Evolutionary conservation across 2,888 invertebrate species (phyloP), one percentile per base, ranked within the genome.

Genomic region (Pseudococcus longispinus): DNA sequence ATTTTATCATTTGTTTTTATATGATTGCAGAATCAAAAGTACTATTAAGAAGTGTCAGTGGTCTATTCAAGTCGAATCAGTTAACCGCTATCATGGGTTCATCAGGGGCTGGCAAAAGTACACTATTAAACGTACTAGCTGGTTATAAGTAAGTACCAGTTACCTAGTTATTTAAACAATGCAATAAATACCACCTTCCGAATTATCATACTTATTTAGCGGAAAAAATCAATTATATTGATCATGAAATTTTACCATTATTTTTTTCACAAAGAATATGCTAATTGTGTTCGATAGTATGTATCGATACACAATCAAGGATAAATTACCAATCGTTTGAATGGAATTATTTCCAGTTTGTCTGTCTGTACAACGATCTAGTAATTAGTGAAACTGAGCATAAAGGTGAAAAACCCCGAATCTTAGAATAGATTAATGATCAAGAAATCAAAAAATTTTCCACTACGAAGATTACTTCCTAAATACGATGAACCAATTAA

Each of bases 21-120:
- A 42, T 46, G 51, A 70, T 83, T 20, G 15, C 80, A 95, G 96
- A 93, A 89, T 93, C 93, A 1, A 97, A 97, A 91, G 91, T 94
- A 55, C 96, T 98, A 89, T 91, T 98, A 87, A 93, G 95, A 88
- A 94, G 94, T 86, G 93, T 98, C 87, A 95, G 94, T 89, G 98
- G 98, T 0, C 93, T 94, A 89, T 97, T 98, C 91, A 93, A 92
- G 74, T 95, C 96, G 0, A 96, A 97, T 15, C 94, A 98, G 90
- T 92, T 98, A 88, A 96, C 96, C 0, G 98, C 96, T 65, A 97
- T 98, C 88, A 93, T 98, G 91, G 98, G 98, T 0, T 97, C 98
- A 0, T 97, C 97, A 0, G 98, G 98, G 0, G 96, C 96, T 5
- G 96, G 98, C 82, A 98, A 98, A 91, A 97, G 96, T 85, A 96